Evolutionary conservation across 2,113 vertebrate genomes (phyloP), one percentile per base, ranked within the genome.

Genomic region (Todiramphus saurophagus): DNA sequence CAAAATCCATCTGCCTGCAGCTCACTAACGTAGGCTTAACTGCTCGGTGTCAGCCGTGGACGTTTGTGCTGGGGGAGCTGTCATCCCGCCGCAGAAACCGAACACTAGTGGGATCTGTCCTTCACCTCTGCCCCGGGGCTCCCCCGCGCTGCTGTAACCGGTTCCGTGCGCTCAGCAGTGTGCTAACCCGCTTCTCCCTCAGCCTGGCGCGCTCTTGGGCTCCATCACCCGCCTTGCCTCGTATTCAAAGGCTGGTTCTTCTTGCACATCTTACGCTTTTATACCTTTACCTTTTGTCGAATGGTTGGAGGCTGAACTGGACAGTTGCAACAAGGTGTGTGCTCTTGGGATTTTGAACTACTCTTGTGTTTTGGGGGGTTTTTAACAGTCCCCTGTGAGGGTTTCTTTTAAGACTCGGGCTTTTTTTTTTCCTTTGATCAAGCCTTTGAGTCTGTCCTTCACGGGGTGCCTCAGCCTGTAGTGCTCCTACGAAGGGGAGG

Each of bases 281-380:
- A 41, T 95, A 96, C 93, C 96, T 97, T 89, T 90, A 86, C 79
- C 95, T 89, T 93, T 72, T 81, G 37, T 37, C 63, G 86, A 89
- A 80, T 79, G 95, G 96, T 92, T 87, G 85, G 83, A 96, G 96
- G 93, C 95, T 91, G 85, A 92, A 96, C 94, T 83, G 89, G 96
- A 86, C 92, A 73, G 91, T 44, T 43, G 46, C 91, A 97, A 94
- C 83, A 27, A 10, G 6, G 9, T 11, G 21, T 21, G 78, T 91
- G 90, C 97, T 97, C 83, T 95, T 95, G 97, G 97, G 97, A 97
- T 97, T 98, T 97, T 96, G 86, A 98, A 95, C 95, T 94, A 27
- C 93, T 88, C 7, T 68, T 95, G 97, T 97, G 90, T 97, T 98
- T 97, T 27, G 7, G 23, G 50, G 50, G 50, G 24, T 51, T 51